Base-by-base conservation (phyloP, 2,113 vertebrate genomes). In the Carassius carassius region DNA sequence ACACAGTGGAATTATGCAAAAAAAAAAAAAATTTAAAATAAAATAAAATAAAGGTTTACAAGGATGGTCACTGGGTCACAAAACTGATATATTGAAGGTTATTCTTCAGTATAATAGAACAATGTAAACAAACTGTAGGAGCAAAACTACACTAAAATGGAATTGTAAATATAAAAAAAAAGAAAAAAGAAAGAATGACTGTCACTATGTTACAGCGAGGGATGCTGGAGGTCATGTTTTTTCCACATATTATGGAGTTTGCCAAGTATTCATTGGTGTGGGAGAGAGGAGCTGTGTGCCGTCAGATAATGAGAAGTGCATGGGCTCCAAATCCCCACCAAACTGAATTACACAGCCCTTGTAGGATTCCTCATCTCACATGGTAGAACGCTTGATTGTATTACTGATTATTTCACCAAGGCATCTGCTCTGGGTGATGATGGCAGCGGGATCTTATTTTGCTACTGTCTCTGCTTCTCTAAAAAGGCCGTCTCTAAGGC, bases 291-390 rank as follows among this genome's bases (percentile, higher is more conserved):
- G 44, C 60, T 76, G 73, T 76, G 73, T 29, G 78, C 60, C 21
- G 49, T 70, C 80, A 82, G 65, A 82, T 72, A 82, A 82, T 82
- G 44, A 82, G 65, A 70, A 72, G 80, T 82, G 65, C 21, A 58
- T 35, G 65, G 63, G 65, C 49, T 70, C 67, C 67, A 85, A 74
- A 70, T 85, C 65, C 77, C 44, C 67, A 44, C 21, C 76, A 85
- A 54, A 70, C 41, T 62, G 78, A 56, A 72, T 85, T 81, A 85
- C 72, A 62, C 60, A 25, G 29, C 21, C 78, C 81, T 82, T 21
- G 47, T 82, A 70, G 49, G 67, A 82, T 72, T 73, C 32, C 79
- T 81, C 79, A 81, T 81, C 79, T 82, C 67, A 82, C 67, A 82
- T 12, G 19, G 23, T 69, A 19, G 47, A 72, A 56, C 23, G 21